Evolutionary conservation across 53 echinoderm and acorn worm species (phyloP), one percentile per base, ranked within the genome.

Genomic region (Actinopyga echinites): DNA sequence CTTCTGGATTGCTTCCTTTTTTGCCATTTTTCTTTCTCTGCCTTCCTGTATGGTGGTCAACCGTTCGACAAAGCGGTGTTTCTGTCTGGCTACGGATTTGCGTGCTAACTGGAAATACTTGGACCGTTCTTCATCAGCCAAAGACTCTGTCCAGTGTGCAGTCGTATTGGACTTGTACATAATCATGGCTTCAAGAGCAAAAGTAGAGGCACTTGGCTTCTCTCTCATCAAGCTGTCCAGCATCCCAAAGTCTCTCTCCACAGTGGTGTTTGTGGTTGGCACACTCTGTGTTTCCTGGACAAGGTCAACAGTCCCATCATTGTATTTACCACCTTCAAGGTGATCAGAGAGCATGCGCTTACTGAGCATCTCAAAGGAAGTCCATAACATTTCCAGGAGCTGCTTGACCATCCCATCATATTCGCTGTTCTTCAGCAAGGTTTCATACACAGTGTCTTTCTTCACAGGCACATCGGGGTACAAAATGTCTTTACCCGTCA

Each of bases 171-270:
- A 84, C 37, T 34, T 64, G 44, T 81, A 83, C 88, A 91, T 85
- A 20, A 91, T 85, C 33, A 91, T 57, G 5, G 84, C 79, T 30
- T 91, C 91, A 15, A 87, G 32, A 1, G 83, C 82, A 21, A 42
- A 28, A 13, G 28, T 59, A 6, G 29, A 66, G 21, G 87, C 87
- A 23, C 64, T 69, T 12, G 87, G 91, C 37, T 91, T 91, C 20
- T 38, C 44, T 52, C 32, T 49, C 79, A 87, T 79, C 19, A 83
- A 26, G 22, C 64, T 44, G 44, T 84, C 89, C 0, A 89, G 25
- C 85, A 89, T 64, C 8, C 91, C 91, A 80, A 91, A 91, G 37
- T 87, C 56, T 29, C 91, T 33, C 56, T 91, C 91, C 33, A 84
- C 79, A 36, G 45, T 54, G 3, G 57, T 60, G 69, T 91, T 91